Percentiles rank a stretch among this genome's conserved stretches.
Evolutionary conservation across 2,797 vertebrate genomes (phyloP).

Genomic region (Apodemus agrarius): DNA sequence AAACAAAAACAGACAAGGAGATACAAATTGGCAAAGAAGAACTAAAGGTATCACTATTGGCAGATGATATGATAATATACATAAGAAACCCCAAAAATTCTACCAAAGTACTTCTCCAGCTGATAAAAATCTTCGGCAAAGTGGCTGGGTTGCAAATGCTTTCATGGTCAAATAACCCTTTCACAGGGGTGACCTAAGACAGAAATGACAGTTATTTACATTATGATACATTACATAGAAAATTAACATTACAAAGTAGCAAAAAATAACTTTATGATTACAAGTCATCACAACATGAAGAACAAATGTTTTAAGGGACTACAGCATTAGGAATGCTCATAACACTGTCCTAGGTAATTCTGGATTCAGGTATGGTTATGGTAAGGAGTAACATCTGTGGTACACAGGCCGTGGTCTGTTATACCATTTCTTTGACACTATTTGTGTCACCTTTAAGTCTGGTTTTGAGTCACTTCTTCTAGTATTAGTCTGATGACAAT

Average conservation of each 20-base stretch:
- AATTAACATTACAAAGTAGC: background rate
- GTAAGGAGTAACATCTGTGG: background rate
- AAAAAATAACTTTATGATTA: background rate
- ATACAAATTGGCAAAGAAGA: too few relatives aligned
- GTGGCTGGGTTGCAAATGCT: background rate
- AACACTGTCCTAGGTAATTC: background rate
- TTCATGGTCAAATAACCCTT: background rate
- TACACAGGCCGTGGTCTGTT: background rate
- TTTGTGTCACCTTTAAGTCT: background rate
- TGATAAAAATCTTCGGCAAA: too few relatives aligned
- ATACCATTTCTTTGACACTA: background rate
- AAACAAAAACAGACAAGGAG: too few relatives aligned
- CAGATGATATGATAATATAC: too few relatives aligned
- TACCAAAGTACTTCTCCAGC: too few relatives aligned
- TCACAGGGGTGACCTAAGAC: background rate
- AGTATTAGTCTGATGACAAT: too few relatives aligned
- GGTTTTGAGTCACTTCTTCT: background rate
- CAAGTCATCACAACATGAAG: background rate
- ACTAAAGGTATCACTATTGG: too few relatives aligned
- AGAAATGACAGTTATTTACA: background rate
- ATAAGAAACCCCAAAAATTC: too few relatives aligned
- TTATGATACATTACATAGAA: background rate
- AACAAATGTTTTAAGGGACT: background rate
- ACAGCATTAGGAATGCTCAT: background rate
- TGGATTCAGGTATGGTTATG: background rate